These are phyloP conservation scores for Zoanthus gigantus DNA, from an alignment of 92 coral and sea anemone genomes.

Conservation along the genomic window DNA sequence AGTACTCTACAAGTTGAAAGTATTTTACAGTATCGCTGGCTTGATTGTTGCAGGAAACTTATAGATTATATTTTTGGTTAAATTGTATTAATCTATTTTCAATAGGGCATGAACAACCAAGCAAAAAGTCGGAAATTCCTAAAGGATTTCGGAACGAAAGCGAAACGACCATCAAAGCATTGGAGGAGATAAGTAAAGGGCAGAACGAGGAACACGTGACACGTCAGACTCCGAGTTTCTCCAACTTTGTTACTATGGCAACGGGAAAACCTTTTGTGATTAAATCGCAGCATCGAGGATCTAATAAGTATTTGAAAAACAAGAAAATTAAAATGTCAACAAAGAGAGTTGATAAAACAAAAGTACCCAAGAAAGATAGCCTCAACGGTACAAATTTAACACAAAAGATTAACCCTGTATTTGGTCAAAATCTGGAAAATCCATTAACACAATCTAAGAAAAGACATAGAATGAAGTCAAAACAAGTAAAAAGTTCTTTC, in stretches of 20 bases:
- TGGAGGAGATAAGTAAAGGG: constrained; percentile 38
- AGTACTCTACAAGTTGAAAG: too few relatives aligned
- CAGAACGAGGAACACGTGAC: neutral
- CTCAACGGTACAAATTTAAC: neutral
- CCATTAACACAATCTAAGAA: neutral
- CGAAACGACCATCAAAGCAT: constrained; percentile 44
- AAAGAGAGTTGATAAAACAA: neutral
- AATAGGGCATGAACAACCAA: neutral
- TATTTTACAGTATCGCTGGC: too few relatives aligned
- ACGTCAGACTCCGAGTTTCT: neutral
- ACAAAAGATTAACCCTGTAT: neutral
- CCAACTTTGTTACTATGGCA: neutral
- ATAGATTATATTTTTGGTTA: too few relatives aligned
- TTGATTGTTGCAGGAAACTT: too few relatives aligned
- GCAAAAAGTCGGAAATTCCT: constrained; percentile 20
- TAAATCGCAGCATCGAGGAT: neutral
- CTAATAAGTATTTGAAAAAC: neutral
- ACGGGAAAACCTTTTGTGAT: neutral
- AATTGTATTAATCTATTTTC: neutral
- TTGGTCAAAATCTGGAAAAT: neutral
- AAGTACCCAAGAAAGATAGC: neutral
- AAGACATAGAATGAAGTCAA: neutral
- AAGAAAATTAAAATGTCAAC: neutral
- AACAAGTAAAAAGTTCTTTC: neutral
- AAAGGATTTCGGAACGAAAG: constrained; percentile 6